Percentiles rank a stretch among this genome's conserved stretches.
Evolutionary conservation across 2,888 invertebrate species (phyloP).

Genomic region (Plemyria rubiginata): DNA sequence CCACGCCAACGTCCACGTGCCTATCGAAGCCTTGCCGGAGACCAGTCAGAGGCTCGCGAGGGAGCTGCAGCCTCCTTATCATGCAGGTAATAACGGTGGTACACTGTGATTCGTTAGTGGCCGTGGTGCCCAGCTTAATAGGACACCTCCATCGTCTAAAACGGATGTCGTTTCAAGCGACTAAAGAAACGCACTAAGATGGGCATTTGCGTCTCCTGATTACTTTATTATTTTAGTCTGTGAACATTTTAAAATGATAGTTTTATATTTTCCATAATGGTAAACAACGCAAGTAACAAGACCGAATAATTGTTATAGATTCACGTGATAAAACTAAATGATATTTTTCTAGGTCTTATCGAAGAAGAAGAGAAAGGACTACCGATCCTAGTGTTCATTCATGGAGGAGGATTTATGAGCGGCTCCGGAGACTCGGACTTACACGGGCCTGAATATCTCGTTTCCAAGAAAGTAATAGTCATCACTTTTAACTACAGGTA

Average conservation of each 20-base stretch:
- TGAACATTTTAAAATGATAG: no score
- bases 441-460: slow-evolving; percentile 72
- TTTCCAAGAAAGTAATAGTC: slow-evolving; percentile 67
- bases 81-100: slow-evolving; percentile 27
- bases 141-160: background rate
- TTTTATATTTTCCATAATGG: no score
- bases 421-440: slow-evolving; percentile 73
- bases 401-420: slow-evolving; percentile 75
- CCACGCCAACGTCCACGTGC: slow-evolving; percentile 72
- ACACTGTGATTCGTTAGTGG: background rate
- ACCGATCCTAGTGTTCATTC: slow-evolving; percentile 73
- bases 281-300: no score
- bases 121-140: background rate
- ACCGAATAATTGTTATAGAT: background rate
- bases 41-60: slow-evolving; percentile 27
- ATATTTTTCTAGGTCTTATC: slow-evolving; percentile 10
- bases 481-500: slow-evolving; percentile 78
- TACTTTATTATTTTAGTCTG: background rate
- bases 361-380: slow-evolving; percentile 41
- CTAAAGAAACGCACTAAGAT: background rate
- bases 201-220: background rate
- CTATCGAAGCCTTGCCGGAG: slow-evolving; percentile 51
- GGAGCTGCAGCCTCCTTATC: slow-evolving; percentile 45
- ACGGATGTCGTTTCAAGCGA: background rate
- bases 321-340: background rate